Conservation (phyloP, 53 echinoderm and acorn worm species). For the Antedon mediterranea region DNA sequence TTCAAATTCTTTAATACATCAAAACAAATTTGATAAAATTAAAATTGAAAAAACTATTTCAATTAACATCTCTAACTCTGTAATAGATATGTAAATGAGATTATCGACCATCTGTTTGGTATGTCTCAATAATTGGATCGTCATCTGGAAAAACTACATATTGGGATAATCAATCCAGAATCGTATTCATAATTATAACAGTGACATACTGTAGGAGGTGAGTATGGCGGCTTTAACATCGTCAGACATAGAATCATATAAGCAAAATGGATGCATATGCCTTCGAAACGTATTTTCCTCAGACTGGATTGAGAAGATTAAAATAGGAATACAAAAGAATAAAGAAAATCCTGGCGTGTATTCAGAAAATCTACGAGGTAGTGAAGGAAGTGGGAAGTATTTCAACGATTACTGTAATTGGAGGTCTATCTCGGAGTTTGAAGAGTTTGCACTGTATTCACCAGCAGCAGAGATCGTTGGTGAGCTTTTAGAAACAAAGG, state of each 20-base stretch:
- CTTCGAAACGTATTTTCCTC: background rate
- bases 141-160: too few species aligned
- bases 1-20: too few species aligned
- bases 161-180: too few species aligned
- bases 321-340: slow-evolving; percentile 15
- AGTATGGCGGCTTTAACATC: background rate
- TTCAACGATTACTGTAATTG: slow-evolving; percentile 36
- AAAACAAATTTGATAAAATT: too few species aligned
- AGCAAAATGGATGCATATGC: slow-evolving; percentile 2
- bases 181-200: too few species aligned
- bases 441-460: slow-evolving; percentile 15
- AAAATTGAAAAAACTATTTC: too few species aligned
- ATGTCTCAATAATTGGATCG: too few species aligned
- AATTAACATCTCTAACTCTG: too few species aligned
- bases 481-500: slow-evolving; percentile 20
- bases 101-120: too few species aligned
- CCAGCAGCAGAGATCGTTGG: slow-evolving; percentile 25
- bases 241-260: background rate
- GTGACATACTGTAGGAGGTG: too few species aligned
- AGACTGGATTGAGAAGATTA: slow-evolving; percentile 17
- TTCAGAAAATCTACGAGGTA: slow-evolving; percentile 6
- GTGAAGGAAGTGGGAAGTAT: slow-evolving; percentile 15
- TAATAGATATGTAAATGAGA: too few species aligned
- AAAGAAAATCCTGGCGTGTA: slow-evolving; percentile 17
- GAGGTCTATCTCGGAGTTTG: slow-evolving; percentile 22